phyloP scores from a whole-genome alignment of 2,113 vertebrate species.

The Brienomyrus longianalis region DNA sequence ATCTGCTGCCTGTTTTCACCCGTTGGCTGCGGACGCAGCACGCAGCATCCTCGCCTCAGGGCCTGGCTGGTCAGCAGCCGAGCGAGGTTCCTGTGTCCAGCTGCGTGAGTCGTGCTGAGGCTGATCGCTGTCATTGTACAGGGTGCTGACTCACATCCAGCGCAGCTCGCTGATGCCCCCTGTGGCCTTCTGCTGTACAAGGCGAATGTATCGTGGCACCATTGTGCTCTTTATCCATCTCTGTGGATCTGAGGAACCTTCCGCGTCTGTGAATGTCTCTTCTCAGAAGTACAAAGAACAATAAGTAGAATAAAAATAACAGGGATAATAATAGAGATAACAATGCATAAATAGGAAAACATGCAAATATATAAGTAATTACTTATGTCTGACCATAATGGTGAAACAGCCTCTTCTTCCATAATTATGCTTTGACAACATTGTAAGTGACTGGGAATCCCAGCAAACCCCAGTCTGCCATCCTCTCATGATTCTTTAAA shows the following conservation, averaged over 20 bases:
- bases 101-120: neutral
- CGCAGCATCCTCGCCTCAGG: neutral
- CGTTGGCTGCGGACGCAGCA: slow-evolving; percentile 45
- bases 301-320: neutral
- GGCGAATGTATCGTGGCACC: neutral
- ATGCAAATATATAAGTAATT: neutral
- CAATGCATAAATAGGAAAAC: neutral
- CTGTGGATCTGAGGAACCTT: neutral
- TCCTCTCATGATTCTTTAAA: neutral
- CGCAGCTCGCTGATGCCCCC: neutral
- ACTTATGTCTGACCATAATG: no score
- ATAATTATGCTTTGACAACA: neutral
- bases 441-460: neutral
- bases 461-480: neutral
- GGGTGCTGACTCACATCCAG: neutral
- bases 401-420: neutral
- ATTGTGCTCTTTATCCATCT: neutral
- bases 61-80: no score
- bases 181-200: neutral
- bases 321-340: neutral
- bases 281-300: neutral
- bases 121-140: neutral
- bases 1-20: slow-evolving; percentile 41
- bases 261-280: neutral
- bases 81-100: no score